Percentiles rank a stretch among this genome's conserved stretches.
Conservation (phyloP, 2,888 invertebrate species). For the Dermolepida albohirtum region DNA sequence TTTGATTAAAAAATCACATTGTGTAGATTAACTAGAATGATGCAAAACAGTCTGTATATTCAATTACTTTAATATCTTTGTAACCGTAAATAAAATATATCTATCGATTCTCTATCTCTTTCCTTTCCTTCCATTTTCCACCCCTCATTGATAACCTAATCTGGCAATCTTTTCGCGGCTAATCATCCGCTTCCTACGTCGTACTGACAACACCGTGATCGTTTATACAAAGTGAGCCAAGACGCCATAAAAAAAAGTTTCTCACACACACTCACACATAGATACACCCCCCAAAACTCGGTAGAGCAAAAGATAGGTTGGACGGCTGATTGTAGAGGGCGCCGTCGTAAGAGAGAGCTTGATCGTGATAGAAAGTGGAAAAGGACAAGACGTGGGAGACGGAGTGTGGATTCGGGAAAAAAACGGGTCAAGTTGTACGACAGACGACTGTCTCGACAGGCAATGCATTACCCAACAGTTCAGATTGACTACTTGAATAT, state of each 20-base stretch:
- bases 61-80: neutral
- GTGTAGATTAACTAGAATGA: too few relatives aligned
- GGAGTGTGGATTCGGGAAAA: slow-evolving; percentile 10
- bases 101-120: neutral
- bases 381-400: neutral
- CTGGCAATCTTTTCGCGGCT: slow-evolving; percentile 11
- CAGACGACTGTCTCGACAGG: slow-evolving; percentile 48
- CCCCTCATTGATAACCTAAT: slow-evolving; percentile 11
- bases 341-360: neutral
- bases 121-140: too few relatives aligned
- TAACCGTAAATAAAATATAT: too few relatives aligned
- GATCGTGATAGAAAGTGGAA: slow-evolving; percentile 7
- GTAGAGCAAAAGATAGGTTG: slow-evolving; percentile 17
- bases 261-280: neutral
- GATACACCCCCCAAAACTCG: neutral
- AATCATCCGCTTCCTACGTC: slow-evolving; percentile 30
- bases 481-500: slow-evolving; percentile 64
- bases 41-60: too few relatives aligned
- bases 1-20: too few relatives aligned
- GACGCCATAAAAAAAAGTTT: slow-evolving; percentile 26
- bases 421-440: slow-evolving; percentile 39
- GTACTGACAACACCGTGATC: slow-evolving; percentile 19
- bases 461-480: slow-evolving; percentile 61
- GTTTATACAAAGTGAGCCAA: slow-evolving; percentile 26
- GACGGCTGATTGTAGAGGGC: slow-evolving; percentile 13